Evolutionary conservation across 2,888 invertebrate genomes (phyloP).

Genomic region (Erebia aethiops): DNA sequence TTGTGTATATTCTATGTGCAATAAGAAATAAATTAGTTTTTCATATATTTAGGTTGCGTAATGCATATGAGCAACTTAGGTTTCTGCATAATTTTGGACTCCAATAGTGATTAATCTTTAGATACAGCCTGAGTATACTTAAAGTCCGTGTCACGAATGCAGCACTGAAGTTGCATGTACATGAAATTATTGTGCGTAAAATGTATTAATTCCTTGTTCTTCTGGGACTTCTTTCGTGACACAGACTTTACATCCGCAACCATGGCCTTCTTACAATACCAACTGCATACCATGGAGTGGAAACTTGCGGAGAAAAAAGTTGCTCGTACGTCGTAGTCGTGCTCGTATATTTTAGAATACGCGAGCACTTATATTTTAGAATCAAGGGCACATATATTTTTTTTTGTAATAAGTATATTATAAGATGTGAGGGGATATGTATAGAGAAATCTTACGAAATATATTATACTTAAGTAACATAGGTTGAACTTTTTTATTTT

Average conservation of each 20-base stretch:
- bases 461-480: background rate
- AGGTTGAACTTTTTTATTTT: slow-evolving; percentile 4
- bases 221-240: too few relatives aligned
- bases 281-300: background rate
- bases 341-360: background rate
- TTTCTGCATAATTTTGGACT: background rate
- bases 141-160: too few relatives aligned
- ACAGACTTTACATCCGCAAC: background rate
- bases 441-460: slow-evolving; percentile 8
- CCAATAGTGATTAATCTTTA: background rate
- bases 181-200: too few relatives aligned
- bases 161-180: too few relatives aligned
- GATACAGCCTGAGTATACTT: too few relatives aligned
- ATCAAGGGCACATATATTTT: slow-evolving; percentile 24
- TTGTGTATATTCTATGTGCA: slow-evolving; percentile 23
- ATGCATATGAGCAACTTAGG: background rate
- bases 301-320: background rate
- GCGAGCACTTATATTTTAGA: background rate
- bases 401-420: background rate
- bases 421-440: slow-evolving; percentile 1
- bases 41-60: background rate
- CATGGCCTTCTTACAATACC: background rate
- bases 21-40: slow-evolving; percentile 12
- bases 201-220: too few relatives aligned
- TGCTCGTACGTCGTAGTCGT: slow-evolving; percentile 16